These are phyloP conservation scores for Epistrophe eligans DNA, from an alignment of 2,888 invertebrate species.

Conservation along the genomic window DNA sequence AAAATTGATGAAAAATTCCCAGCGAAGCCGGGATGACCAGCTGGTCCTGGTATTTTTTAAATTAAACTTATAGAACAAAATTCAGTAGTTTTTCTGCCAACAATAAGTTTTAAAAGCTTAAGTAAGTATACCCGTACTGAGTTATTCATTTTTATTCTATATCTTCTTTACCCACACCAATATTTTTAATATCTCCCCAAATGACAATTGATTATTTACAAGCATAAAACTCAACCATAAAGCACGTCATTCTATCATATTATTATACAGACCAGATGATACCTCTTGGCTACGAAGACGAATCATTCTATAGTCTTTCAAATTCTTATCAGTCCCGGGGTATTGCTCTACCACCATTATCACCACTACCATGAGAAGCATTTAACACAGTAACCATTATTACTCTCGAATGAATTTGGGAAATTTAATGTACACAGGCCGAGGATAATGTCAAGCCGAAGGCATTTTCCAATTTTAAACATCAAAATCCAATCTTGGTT, in stretches of 20 bases:
- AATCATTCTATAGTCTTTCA: slow-evolving; percentile 46
- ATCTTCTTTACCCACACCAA: not conserved
- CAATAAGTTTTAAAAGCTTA: no score
- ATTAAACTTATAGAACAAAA: no score
- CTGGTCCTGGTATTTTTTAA: no score
- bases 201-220: slow-evolving; percentile 66
- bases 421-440: slow-evolving; percentile 75
- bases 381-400: slow-evolving; percentile 69
- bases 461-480: slow-evolving; percentile 75
- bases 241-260: slow-evolving; percentile 64
- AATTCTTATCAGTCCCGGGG: slow-evolving; percentile 65
- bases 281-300: slow-evolving; percentile 65
- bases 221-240: slow-evolving; percentile 62
- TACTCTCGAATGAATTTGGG: slow-evolving; percentile 65
- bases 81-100: no score
- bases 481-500: slow-evolving; percentile 76
- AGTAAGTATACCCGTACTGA: no score
- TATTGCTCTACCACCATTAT: slow-evolving; percentile 35
- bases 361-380: slow-evolving; percentile 44
- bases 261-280: slow-evolving; percentile 61
- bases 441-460: slow-evolving; percentile 75
- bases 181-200: slow-evolving; percentile 35
- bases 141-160: not conserved
- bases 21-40: no score
- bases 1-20: no score